Base-by-base conservation (phyloP, 2,888 invertebrate genomes). In the Drosophila leonis region DNA sequence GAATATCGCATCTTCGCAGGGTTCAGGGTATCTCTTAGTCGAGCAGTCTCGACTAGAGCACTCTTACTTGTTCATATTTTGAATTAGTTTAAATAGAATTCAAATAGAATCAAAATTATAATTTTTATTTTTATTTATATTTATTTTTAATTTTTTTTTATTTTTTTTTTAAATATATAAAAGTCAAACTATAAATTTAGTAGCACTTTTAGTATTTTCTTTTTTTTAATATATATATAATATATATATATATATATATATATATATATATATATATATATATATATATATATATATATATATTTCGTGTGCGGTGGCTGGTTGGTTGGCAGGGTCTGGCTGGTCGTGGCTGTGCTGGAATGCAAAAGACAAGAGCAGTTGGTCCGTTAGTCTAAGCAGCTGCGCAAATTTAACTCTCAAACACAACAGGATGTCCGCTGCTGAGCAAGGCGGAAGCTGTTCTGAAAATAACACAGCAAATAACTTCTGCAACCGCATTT, bases 391-490 rank as follows among this genome's bases (percentile, higher is more conserved):
- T 59, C 42, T 55, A 62, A 80, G 78, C 79, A 80, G 79, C 81
- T 80, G 79, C 74, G 78, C 78, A 80, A 81, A 80, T 87, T 84
- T 65, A 80, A 85, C 88, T 89, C 84, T 89, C 89, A 79, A 89
- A 77, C 87, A 78, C 88, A 81, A 76, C 79, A 75, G 90, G 86
- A 86, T 82, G 79, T 86, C 86, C 86, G 90, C 64, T 75, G 60
- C 77, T 73, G 76, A 80, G 80, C 81, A 80, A 72, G 71, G 75
- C 88, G 89, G 88, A 90, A 84, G 71, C 88, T 84, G 88, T 84
- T 82, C 77, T 90, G 90, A 88, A 90, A 88, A 88, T 90, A 90
- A 88, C 90, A 88, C 88, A 87, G 90, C 88, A 88, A 90, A 88
- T 90, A 88, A 90, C 88, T 88, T 90, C 82, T 75, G 83, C 86